phyloP scores from a whole-genome alignment of 2,113 vertebrate genomes.

The Microcebus jonahi region DNA sequence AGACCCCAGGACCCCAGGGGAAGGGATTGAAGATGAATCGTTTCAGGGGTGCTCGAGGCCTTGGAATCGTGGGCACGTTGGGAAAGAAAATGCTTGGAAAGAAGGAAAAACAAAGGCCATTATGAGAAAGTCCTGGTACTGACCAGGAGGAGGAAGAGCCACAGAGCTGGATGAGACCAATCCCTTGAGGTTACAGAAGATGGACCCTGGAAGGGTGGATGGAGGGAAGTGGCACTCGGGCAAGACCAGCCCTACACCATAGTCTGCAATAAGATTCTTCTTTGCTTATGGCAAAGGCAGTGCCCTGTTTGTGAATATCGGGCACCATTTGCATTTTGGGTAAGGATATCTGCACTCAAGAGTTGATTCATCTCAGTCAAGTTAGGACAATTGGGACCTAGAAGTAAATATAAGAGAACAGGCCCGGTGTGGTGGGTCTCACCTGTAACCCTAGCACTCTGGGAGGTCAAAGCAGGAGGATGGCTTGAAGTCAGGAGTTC shows the following conservation, averaged over 20 bases:
- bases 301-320: not conserved
- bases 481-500: too few species aligned
- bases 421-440: too few species aligned
- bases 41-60: not conserved
- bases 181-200: not conserved
- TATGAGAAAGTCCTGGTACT: not conserved
- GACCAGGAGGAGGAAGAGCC: not conserved
- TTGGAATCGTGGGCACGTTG: not conserved
- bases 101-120: not conserved
- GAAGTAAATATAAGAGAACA: not conserved
- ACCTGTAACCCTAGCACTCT: too few species aligned
- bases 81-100: not conserved
- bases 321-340: not conserved
- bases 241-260: not conserved
- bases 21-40: not conserved
- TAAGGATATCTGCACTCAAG: not conserved
- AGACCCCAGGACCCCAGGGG: not conserved
- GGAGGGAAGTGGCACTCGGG: not conserved
- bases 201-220: rapidly evolving
- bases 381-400: not conserved
- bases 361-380: not conserved
- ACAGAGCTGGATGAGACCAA: not conserved
- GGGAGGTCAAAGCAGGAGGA: too few species aligned
- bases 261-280: rapidly evolving
- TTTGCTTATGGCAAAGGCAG: not conserved